These are phyloP conservation scores for Rallus limicola DNA, from an alignment of 2,113 vertebrate genomes.

Conservation along the genomic window DNA sequence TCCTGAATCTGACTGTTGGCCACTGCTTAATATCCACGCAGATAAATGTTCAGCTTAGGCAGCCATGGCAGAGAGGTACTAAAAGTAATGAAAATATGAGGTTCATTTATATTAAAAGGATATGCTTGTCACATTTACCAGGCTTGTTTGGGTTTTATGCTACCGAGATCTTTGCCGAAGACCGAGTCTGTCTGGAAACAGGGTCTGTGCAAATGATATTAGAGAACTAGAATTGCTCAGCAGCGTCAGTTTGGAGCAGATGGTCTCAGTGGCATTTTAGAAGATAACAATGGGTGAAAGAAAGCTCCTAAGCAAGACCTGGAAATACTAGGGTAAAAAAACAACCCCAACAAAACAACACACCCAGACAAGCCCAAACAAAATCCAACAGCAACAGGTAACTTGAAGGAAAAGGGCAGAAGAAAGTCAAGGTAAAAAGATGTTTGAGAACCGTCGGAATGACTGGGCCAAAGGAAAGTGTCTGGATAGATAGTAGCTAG, in stretches of 20 bases:
- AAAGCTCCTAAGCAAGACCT: neutral
- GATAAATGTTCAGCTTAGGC: neutral
- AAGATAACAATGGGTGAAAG: neutral
- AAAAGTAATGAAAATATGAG: neutral
- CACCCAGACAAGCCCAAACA: neutral
- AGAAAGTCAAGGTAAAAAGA: neutral
- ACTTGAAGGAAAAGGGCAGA: neutral
- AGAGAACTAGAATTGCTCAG: neutral
- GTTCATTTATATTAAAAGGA: neutral
- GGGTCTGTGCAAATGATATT: neutral
- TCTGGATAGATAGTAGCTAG: neutral
- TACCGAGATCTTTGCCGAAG: neutral
- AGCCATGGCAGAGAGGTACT: neutral
- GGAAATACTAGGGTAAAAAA: neutral
- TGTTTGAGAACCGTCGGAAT: neutral
- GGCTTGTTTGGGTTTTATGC: neutral
- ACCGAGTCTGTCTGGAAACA: neutral
- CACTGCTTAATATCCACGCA: neutral
- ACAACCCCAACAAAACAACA: neutral
- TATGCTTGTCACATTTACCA: neutral
- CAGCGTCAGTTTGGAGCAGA: neutral
- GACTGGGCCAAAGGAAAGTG: neutral
- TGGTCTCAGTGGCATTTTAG: neutral
- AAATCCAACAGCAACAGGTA: neutral
- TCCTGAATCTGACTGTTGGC: neutral